Evolutionary conservation across 2,888 invertebrate species (phyloP), one percentile per base, ranked within the genome.

Genomic region (Sycophila texana): DNA sequence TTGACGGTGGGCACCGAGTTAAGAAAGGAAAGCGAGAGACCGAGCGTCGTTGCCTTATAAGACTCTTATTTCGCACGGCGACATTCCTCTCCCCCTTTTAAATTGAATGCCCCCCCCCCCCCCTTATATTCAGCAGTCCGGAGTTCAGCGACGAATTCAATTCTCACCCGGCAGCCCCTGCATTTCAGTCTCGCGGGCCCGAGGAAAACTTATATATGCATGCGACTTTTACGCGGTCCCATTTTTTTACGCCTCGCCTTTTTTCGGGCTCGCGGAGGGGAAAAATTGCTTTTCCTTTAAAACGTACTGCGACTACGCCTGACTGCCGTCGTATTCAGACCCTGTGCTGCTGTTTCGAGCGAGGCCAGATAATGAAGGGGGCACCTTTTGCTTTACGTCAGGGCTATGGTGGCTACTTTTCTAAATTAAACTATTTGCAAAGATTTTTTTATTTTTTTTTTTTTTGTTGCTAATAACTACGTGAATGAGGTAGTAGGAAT

Each of bases 161-260:
- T 73, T 73, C 61, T 65, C 57, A 18, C 16, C 58, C 55, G 22
- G 53, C 20, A 57, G 14, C 51, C 61, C 16, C 4, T 39, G 39
- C 4, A 57, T 57, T 57, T n/a, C 20, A 30, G 30, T 47, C 18
- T 39, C 63, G n/a, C 39, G 16, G 30, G 60, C 26, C 60, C 61
- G 39, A 10, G 26, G 39, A 49, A 57, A 66, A 66, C 58, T 63
- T 74, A 74, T 55, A 74, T 55, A 74, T 66, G 58, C 66, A 74
- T n/a, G 65, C 26, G 66, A 74, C 74, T 66, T 66, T 74, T 57
- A 74, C 66, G 65, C 22, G 58, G 58, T 22, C 47, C 63, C 57
- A 57, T 74, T 66, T 74, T 74, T 74, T 57, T n/a, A 65, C 22
- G 18, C 18, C n/a, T 49, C n/a, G 2, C n/a, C 18, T 47, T 49